Base-by-base conservation (phyloP, 2,113 vertebrate species). In the Dryoscopus gambensis region DNA sequence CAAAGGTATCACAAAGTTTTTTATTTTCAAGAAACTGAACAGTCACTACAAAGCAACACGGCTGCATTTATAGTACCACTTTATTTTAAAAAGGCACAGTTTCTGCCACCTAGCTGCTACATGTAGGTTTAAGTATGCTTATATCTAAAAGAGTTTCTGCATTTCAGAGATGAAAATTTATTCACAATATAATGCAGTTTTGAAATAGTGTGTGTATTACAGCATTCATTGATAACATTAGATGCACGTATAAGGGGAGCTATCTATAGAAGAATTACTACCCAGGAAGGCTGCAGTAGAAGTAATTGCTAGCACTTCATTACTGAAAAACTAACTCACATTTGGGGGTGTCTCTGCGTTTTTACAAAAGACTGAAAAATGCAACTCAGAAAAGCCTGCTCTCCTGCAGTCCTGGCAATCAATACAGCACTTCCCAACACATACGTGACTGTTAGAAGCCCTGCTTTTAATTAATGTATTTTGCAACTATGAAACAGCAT, bases 51-150 rank as follows among this genome's bases (percentile, higher is more conserved):
- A 80, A 79, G 55, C 25, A 69, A 75, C 46, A 30, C 28, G 64
- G 18, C 16, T 83, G 37, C 31, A 17, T 63, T 82, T 69, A 53
- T 2, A 83, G 23, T 15, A 82, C 20, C 5, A 2, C n/a, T 73
- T 82, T n/a, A 35, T 81, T 90, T 80, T 21, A 10, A 89, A 80
- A 92, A 95, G 46, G 76, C 31, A 74, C 35, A 44, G 33, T 95
- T 95, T 95, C 93, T 97, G 93, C 94, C 95, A 96, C 76, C 93
- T 92, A 89, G 89, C 94, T 97, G 95, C 69, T 94, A 70, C n/a
- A 52, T 21, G 84, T 63, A 77, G 75, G 42, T 50, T 90, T 84
- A 44, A 55, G 39, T 50, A 67, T 0, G 3, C 17, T 52, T 59
- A 1, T 11, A 62, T 16, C 68, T 67, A 60, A 65, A 92, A 33